Evolutionary conservation across 2,113 vertebrate species (phyloP), one percentile per base, ranked within the genome.

Genomic region (Labeo catla): DNA sequence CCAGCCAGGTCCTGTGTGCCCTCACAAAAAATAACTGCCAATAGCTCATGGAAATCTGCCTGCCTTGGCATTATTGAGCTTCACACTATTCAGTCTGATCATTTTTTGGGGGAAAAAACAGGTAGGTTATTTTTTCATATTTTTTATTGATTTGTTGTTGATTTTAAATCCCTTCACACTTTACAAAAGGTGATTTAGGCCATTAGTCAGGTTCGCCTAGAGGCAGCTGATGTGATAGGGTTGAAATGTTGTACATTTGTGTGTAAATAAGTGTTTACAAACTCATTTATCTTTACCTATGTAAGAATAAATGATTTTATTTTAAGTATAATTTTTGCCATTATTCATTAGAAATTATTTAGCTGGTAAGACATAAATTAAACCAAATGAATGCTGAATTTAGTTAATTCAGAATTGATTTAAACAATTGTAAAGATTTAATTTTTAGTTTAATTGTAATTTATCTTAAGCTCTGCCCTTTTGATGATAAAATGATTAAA

Each of bases 21-120:
- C 91, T 89, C 92, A 93, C 93, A 94, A 93, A 94, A 94, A 93
- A 93, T 91, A 92, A 89, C 93, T 90, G 90, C 86, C 89, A 91
- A 83, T 82, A 84, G 81, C 59, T 80, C 76, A 68, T 66, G 66
- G 54, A 88, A 83, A 87, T 86, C 86, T 86, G 85, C 87, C 81
- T 85, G 84, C 81, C 83, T 76, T 91, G 86, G 87, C 90, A 89
- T 91, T 91, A 94, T 92, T 88, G 87, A 92, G 91, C 89, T 92
- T 88, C 86, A 84, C 81, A 68, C 89, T 90, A 78, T 86, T 89
- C 70, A 92, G 90, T 85, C 89, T 84, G 88, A 90, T 90, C 81
- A 89, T 70, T 89, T 86, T 90, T 90, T 91, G 92, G 88, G 47
- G 4, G 23, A 11, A 36, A 86, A 88, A 82, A 83, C 90, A 92